Evolutionary conservation across 2,113 vertebrate genomes (phyloP).

Genomic region (Lepidothrix coronata): DNA sequence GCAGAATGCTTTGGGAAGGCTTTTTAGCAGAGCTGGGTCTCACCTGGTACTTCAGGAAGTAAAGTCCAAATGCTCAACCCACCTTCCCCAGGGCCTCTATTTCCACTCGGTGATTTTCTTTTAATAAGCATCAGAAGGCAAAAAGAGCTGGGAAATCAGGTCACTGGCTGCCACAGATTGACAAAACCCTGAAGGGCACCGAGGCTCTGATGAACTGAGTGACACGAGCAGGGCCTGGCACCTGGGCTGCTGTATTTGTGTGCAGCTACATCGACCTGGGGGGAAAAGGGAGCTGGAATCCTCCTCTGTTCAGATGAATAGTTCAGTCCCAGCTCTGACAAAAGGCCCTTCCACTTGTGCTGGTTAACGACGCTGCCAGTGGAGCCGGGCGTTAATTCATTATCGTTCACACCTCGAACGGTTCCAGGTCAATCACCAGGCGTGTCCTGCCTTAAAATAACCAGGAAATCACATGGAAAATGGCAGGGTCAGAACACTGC

Average conservation of each 20-base stretch:
- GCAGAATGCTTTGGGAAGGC: background rate
- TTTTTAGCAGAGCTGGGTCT: background rate
- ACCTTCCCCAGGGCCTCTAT: background rate
- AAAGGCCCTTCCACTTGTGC: background rate
- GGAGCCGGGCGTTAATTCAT: background rate
- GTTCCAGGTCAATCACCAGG: background rate
- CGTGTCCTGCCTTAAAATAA: background rate
- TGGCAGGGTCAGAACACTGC: background rate
- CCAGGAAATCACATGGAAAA: background rate
- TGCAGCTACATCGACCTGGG: background rate
- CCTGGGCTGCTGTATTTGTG: background rate
- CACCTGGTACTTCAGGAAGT: background rate
- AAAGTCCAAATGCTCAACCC: background rate
- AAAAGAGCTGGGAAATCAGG: background rate
- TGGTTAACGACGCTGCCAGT: background rate
- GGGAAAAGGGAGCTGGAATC: background rate
- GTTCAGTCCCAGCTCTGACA: background rate
- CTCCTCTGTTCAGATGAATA: background rate
- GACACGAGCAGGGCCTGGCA: background rate
- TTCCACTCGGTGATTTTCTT: background rate
- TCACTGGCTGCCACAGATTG: background rate
- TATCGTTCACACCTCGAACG: background rate
- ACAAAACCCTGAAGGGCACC: background rate
- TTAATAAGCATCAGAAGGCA: background rate
- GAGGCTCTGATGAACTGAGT: background rate